A percentile compares a stretch with the other conserved stretches of the same genome.
phyloP scores from a whole-genome alignment of 2,888 invertebrate species.

The Bombyx huttoni region DNA sequence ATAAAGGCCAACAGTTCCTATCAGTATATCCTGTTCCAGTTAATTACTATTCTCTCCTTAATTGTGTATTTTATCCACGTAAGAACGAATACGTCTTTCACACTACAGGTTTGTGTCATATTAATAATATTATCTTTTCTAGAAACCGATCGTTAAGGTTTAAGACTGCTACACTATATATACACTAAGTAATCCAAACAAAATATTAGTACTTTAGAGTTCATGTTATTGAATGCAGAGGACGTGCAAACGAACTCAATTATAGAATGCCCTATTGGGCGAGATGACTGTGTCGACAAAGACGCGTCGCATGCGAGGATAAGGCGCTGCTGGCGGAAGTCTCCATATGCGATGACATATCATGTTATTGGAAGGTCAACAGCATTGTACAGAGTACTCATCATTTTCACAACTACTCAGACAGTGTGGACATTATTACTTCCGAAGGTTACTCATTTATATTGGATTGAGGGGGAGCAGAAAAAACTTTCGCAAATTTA shows the following conservation, averaged over 20 bases:
- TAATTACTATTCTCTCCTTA: too few species aligned
- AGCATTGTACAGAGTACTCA: neutral
- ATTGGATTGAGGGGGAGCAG: too few species aligned
- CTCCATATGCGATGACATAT: conserved; percentile 21
- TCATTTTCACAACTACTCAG: too few species aligned
- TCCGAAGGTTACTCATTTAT: too few species aligned
- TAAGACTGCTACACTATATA: conserved; percentile 11
- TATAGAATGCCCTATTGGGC: conserved; percentile 34
- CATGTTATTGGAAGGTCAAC: neutral
- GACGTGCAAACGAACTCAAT: conserved; percentile 23
- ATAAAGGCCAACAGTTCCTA: too few species aligned
- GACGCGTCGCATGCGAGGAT: conserved; percentile 31
- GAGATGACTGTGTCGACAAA: conserved; percentile 41
- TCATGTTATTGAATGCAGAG: neutral
- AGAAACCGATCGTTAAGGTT: neutral
- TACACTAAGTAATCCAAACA: conserved; percentile 6
- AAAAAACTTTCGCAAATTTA: too few species aligned
- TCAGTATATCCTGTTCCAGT: too few species aligned
- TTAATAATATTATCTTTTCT: neutral
- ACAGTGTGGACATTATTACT: too few species aligned
- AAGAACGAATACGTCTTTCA: too few species aligned
- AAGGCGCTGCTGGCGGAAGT: conserved; percentile 43
- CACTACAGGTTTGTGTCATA: neutral
- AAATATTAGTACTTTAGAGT: conserved; percentile 21
- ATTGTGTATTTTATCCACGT: too few species aligned